These are phyloP conservation scores for Thalpophila matura DNA, from an alignment of 2,888 invertebrate genomes.

Conservation along the genomic window DNA sequence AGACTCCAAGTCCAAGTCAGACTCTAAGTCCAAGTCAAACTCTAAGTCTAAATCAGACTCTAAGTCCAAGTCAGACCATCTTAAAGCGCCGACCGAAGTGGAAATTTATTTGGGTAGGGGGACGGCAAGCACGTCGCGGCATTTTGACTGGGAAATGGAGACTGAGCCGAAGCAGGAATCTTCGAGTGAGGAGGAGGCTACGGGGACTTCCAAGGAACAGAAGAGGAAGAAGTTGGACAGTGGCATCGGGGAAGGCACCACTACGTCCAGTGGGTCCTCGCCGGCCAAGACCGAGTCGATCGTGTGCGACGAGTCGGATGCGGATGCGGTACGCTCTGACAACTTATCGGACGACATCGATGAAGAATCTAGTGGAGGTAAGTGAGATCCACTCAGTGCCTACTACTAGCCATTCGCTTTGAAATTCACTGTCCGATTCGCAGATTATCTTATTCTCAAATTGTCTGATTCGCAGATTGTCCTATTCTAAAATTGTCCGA, in stretches of 20 bases:
- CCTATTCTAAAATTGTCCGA: no score
- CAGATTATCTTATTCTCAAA: no score
- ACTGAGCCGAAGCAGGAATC: conserved; percentile 31
- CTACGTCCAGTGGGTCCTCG: conserved; percentile 71
- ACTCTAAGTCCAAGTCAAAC: no score
- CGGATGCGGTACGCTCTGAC: conserved; percentile 38
- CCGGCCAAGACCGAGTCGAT: conserved; percentile 65
- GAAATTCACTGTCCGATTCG: no score
- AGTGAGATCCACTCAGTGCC: no score
- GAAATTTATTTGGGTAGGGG: conserved; percentile 72
- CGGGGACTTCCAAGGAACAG: conserved; percentile 50
- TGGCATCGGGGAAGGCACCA: conserved; percentile 89
- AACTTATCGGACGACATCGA: conserved; percentile 40
- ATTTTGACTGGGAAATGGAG: conserved; percentile 65
- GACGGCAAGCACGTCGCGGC: conserved; percentile 58
- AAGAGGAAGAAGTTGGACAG: conserved; percentile 92
- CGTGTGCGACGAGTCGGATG: conserved; percentile 53
- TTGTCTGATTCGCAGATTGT: no score
- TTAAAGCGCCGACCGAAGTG: conserved; percentile 65
- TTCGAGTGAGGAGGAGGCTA: conserved; percentile 59
- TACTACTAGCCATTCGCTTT: no score
- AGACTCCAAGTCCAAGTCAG: no score
- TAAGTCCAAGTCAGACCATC: conserved; percentile 1
- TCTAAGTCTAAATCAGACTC: no score
- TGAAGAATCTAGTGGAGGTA: conserved; percentile 42